Base-by-base conservation (phyloP, 2,888 invertebrate species). In the Oligia strigilis region DNA sequence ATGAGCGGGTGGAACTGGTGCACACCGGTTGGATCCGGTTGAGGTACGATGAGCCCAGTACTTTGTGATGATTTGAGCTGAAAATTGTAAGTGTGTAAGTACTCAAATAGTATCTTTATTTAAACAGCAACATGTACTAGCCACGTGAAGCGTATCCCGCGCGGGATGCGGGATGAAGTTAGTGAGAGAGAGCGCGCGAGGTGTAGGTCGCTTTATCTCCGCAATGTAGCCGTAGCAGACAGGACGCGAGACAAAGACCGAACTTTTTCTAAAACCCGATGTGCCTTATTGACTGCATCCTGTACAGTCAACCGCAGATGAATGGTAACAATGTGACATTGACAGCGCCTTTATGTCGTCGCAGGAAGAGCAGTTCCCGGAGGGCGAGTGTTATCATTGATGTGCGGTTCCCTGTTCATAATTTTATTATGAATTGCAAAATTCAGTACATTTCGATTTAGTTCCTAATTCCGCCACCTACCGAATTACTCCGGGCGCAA, bases 21-120 rank as follows among this genome's bases (percentile, higher is more conserved):
- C 17, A 6, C 17, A 2, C 62, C 40, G 11, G 62, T 4, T 0
- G n/a, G 2, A 4, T 72, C 62, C n/a, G 62, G 62, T 4, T n/a
- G n/a, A 46, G 17, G 40, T 64, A 40, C 17, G 40, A 5, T 0
- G n/a, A 72, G n/a, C 6, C 17, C 6, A 11, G 40, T 36, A 19
- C 69, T 72, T 46, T 77, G 64, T 60, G 72, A 73, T 66, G 78
- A 72, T 70, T 83, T 83, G n/a, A 83, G 65, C 82, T 82, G 64
- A 19, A 72, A 72, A 19, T 43, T 6, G 1, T 3, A 62, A 64
- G 4, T 2, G 3, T n/a, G 60, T n/a, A 29, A 29, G 29, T 29
- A n/a, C 40, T 40, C 23, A 40, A 72, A 40, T 72, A 4, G 17
- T 72, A 58, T 52, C 3, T 4, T 52, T 70, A 19, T 29, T 43